Conservation (phyloP, 2,113 vertebrate genomes). For the Ceyx margarethae region DNA sequence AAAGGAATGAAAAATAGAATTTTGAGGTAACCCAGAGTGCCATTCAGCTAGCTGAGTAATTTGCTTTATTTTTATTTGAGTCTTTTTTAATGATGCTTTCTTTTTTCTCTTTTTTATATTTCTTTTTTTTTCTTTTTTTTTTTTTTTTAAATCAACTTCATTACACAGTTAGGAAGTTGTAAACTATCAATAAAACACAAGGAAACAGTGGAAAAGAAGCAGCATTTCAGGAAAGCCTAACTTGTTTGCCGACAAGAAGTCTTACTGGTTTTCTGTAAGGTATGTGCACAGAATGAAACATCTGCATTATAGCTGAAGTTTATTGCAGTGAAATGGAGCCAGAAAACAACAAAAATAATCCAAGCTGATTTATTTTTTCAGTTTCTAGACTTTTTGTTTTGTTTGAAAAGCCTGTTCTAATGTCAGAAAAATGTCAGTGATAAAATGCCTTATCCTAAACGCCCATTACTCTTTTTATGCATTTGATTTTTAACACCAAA, state of each 20-base stretch:
- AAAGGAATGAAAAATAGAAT: background rate
- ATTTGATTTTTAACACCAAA: background rate
- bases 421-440: background rate
- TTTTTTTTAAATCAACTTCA: background rate
- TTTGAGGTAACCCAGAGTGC: background rate
- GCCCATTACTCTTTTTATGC: background rate
- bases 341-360: slow-evolving; percentile 2
- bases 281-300: background rate
- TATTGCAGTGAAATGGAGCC: background rate
- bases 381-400: background rate
- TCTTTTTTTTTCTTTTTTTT: background rate
- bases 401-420: slow-evolving; percentile 2
- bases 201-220: background rate
- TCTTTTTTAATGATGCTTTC: background rate
- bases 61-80: background rate
- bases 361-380: background rate
- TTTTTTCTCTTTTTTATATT: background rate
- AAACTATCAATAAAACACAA: background rate
- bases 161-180: background rate
- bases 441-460: background rate
- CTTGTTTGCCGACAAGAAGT: background rate
- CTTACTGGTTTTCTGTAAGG: background rate
- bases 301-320: background rate
- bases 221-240: background rate
- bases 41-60: background rate